These are phyloP conservation scores for Semnopithecus entellus DNA, from an alignment of 2,113 vertebrate genomes.

Conservation along the genomic window DNA sequence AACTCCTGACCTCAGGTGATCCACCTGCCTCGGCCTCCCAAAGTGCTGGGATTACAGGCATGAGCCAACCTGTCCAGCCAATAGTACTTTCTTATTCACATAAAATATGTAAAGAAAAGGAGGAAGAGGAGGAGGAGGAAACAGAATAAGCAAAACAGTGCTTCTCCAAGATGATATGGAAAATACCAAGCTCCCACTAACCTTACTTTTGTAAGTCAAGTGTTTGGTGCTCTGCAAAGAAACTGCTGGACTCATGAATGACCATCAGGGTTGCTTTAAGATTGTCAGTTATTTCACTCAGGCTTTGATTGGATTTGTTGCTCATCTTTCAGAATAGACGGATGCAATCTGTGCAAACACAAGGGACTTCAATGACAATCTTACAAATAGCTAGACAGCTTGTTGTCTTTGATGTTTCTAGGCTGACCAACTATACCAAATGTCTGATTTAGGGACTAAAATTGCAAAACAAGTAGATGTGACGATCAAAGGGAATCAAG, in stretches of 20 bases:
- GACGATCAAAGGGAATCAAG: conserved; percentile 45
- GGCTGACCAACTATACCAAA: conserved; percentile 44
- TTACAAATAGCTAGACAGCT: not conserved
- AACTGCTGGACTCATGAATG: not conserved
- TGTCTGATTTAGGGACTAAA: conserved; percentile 39
- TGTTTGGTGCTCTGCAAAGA: not conserved
- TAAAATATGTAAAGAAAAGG: not conserved
- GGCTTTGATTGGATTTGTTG: not conserved
- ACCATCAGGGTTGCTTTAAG: not conserved
- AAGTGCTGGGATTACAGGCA: not conserved
- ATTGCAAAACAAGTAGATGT: not conserved
- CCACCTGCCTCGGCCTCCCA: not conserved
- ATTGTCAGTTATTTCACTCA: not conserved
- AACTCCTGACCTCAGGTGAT: not conserved
- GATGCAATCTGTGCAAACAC: conserved; percentile 1
- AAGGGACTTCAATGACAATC: not conserved
- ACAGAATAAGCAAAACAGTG: not conserved
- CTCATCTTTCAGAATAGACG: conserved; percentile 13
- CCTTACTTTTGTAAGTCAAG: not conserved
- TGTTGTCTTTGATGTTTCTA: conserved; percentile 26
- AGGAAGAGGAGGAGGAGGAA: not conserved
- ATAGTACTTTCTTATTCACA: not conserved
- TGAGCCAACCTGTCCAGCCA: not conserved
- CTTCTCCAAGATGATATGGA: not conserved
- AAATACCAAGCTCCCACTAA: not conserved